phyloP scores from a whole-genome alignment of 1,140 invertebrate species.

The Cylas formicarius region DNA sequence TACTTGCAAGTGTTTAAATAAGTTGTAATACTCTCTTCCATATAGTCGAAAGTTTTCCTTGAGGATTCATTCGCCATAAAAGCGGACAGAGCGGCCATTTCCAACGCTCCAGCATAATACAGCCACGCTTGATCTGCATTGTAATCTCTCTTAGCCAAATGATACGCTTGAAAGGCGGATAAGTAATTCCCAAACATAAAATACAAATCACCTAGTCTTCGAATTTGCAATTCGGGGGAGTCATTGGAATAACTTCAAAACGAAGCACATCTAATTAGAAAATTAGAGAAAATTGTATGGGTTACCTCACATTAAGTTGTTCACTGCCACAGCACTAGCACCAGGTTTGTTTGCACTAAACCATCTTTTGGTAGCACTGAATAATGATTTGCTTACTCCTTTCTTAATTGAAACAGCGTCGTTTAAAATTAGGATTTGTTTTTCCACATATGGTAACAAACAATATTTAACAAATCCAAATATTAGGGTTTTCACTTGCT shows the following conservation, averaged over 20 bases:
- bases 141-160: slow-evolving; percentile 93
- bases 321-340: slow-evolving; percentile 48
- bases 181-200: slow-evolving; percentile 95
- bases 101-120: slow-evolving; percentile 89
- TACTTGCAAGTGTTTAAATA: slow-evolving; percentile 85
- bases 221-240: slow-evolving; percentile 86
- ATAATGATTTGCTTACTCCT: slow-evolving; percentile 82
- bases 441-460: slow-evolving; percentile 83
- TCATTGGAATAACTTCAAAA: slow-evolving; percentile 71
- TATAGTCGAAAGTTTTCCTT: slow-evolving; percentile 77
- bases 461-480: slow-evolving; percentile 83
- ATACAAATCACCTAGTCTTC: slow-evolving; percentile 88
- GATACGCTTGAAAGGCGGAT: slow-evolving; percentile 88
- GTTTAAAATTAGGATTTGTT: slow-evolving; percentile 72
- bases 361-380: slow-evolving; percentile 91
- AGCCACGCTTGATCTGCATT: slow-evolving; percentile 94
- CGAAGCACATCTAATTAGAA: no score
- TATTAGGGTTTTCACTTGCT: slow-evolving; percentile 76
- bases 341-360: slow-evolving; percentile 85
- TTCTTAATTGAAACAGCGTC: slow-evolving; percentile 84
- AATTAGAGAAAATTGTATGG: no score
- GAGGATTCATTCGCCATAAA: slow-evolving; percentile 79
- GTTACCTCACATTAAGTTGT: slow-evolving; percentile 72
- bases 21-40: slow-evolving; percentile 87
- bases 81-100: slow-evolving; percentile 89